phyloP scores from a whole-genome alignment of 2,797 vertebrate species.

The Mionectes olivaceus region DNA sequence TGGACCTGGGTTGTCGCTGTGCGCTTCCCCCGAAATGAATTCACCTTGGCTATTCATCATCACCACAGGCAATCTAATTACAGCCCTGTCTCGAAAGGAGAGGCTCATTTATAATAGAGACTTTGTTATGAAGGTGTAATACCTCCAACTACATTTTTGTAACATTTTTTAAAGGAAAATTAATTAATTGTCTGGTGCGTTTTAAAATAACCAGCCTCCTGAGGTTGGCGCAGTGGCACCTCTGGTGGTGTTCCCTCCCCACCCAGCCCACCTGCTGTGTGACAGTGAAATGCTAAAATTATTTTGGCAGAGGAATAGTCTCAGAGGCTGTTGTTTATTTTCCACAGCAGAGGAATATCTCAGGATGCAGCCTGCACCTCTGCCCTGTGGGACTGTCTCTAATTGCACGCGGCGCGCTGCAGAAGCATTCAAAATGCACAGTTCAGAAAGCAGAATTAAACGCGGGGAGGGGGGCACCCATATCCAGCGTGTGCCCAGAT shows the following conservation, averaged over 20 bases:
- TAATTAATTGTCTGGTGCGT: slow-evolving; percentile 78
- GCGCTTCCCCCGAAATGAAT: slow-evolving; percentile 55
- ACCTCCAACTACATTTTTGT: slow-evolving; percentile 77
- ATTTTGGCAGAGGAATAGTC: slow-evolving; percentile 79
- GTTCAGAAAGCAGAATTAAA: slow-evolving; percentile 69
- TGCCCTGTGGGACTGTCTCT: slow-evolving; percentile 80
- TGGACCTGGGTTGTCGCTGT: not conserved
- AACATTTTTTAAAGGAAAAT: slow-evolving; percentile 73
- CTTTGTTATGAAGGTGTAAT: slow-evolving; percentile 78
- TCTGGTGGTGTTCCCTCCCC: slow-evolving; percentile 9
- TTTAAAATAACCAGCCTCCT: slow-evolving; percentile 61
- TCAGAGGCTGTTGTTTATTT: slow-evolving; percentile 79
- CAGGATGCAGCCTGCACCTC: slow-evolving; percentile 77
- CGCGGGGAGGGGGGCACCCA: not conserved
- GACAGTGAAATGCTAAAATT: slow-evolving; percentile 77
- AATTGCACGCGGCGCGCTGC: slow-evolving; percentile 61
- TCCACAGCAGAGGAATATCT: slow-evolving; percentile 77
- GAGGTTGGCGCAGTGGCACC: slow-evolving; percentile 37
- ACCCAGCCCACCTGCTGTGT: slow-evolving; percentile 53
- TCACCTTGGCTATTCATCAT: slow-evolving; percentile 77
- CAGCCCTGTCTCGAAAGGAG: slow-evolving; percentile 76
- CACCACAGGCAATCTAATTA: slow-evolving; percentile 81
- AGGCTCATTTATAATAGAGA: slow-evolving; percentile 80
- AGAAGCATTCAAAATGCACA: slow-evolving; percentile 58
- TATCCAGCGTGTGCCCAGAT: slow-evolving; percentile 22